Percentiles rank a stretch among this genome's conserved stretches.
These are phyloP conservation scores for Oligia strigilis DNA, from an alignment of 2,888 invertebrate species.

Conservation along the genomic window DNA sequence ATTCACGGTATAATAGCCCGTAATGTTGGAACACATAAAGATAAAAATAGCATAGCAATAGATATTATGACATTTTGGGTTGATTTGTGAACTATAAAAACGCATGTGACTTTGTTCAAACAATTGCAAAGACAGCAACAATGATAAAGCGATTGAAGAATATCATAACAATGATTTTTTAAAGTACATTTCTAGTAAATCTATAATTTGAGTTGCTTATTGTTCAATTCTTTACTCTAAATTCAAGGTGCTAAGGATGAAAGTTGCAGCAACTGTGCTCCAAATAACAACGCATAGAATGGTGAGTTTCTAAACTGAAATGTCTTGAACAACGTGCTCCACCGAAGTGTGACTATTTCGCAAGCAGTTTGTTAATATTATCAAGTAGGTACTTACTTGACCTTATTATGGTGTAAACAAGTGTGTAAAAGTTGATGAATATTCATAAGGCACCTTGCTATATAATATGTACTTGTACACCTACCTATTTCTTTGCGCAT, in stretches of 20 bases:
- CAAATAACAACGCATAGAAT: conserved; percentile 54
- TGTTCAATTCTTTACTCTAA: conserved; percentile 41
- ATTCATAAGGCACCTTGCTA: conserved; percentile 50
- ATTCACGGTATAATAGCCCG: conserved; percentile 15
- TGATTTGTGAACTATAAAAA: conserved; percentile 35
- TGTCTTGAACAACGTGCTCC: conserved; percentile 73
- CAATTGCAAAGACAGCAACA: conserved; percentile 23
- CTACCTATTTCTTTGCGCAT: conserved; percentile 31
- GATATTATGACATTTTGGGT: neutral
- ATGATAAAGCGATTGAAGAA: conserved; percentile 42
- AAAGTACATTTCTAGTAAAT: conserved; percentile 28
- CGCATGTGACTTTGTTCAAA: conserved; percentile 15
- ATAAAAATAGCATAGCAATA: conserved; percentile 19
- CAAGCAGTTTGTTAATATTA: conserved; percentile 71
- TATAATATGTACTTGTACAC: conserved; percentile 23
- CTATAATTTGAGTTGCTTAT: conserved; percentile 15
- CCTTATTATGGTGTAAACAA: conserved; percentile 65
- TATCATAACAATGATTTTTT: conserved; percentile 45
- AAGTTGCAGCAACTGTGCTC: conserved; percentile 52
- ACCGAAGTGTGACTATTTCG: conserved; percentile 78
- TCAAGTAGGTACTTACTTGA: conserved; percentile 63
- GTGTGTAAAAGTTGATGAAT: conserved; percentile 60
- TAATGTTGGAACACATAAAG: conserved; percentile 14
- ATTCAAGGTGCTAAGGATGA: conserved; percentile 45
- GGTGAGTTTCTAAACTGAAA: conserved; percentile 68